These are phyloP conservation scores for Eumaeus atala DNA, from an alignment of 1,140 invertebrate genomes.

Conservation along the genomic window DNA sequence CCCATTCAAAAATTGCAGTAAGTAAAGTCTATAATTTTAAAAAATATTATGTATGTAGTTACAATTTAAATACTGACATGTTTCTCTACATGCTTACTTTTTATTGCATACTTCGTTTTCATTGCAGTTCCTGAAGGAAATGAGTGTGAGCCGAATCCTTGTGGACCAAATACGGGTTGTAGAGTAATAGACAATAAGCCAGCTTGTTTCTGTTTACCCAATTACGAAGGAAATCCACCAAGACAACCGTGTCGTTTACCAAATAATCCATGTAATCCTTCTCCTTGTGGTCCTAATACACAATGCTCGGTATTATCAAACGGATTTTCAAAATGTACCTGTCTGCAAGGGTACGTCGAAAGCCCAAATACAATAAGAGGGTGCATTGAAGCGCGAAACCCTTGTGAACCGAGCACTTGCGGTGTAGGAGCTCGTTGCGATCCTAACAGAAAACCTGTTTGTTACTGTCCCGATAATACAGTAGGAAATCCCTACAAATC, in stretches of 20 bases:
- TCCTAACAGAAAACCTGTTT: constrained; percentile 82
- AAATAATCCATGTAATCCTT: constrained; percentile 86
- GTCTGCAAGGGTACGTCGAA: constrained; percentile 86
- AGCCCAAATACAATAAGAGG: constrained; percentile 91
- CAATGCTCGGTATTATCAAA: constrained; percentile 87
- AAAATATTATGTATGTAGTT: not conserved
- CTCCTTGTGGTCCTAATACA: constrained; percentile 91
- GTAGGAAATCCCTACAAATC: constrained; percentile 86
- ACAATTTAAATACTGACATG: not conserved
- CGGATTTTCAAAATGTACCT: constrained; percentile 91
- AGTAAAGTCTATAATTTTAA: constrained; percentile 62
- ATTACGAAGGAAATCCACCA: constrained; percentile 91
- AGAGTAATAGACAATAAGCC: constrained; percentile 81
- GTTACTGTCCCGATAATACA: constrained; percentile 84
- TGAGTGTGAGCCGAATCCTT: constrained; percentile 87
- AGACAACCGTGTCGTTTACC: constrained; percentile 78
- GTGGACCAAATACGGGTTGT: constrained; percentile 88
- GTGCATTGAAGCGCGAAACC: constrained; percentile 84
- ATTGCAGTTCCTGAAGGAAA: constrained; percentile 89
- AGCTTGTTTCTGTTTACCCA: constrained; percentile 89
- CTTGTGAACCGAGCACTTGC: constrained; percentile 88
- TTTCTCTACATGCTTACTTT: not conserved
- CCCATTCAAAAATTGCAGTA: constrained; percentile 93
- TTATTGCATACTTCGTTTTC: too few species aligned
- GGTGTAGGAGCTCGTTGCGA: constrained; percentile 87